Percentiles rank a stretch among this genome's conserved stretches.
Evolutionary conservation across 2,113 vertebrate species (phyloP).

Genomic region (Forbesichthys papilliferus): DNA sequence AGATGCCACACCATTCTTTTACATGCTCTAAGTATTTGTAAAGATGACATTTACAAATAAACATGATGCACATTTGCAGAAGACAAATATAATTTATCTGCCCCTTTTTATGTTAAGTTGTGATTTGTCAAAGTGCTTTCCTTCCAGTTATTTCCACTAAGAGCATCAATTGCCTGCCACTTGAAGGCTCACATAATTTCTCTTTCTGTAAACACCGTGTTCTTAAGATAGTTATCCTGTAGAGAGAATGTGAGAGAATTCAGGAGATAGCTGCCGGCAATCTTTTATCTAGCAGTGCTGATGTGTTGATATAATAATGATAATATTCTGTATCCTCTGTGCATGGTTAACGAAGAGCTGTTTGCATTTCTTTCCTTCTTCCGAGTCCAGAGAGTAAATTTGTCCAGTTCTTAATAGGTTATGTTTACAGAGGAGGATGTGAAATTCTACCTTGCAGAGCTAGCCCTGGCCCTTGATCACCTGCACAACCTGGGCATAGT

Average conservation of each 20-base stretch:
- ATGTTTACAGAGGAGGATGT: conserved; percentile 99
- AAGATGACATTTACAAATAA: conserved; percentile 34
- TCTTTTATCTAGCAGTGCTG: conserved; percentile 44
- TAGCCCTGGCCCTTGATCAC: conserved; percentile 98
- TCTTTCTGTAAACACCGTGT: conserved; percentile 46
- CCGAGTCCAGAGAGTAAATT: conserved; percentile 90
- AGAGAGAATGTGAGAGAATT: conserved; percentile 50
- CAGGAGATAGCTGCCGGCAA: conserved; percentile 47
- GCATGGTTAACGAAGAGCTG: conserved; percentile 46
- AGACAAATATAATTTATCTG: conserved; percentile 34
- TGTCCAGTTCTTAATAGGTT: conserved; percentile 98
- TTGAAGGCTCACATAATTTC: conserved; percentile 34
- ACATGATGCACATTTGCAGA: conserved; percentile 35
- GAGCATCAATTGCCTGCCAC: conserved; percentile 40
- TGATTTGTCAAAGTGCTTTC: conserved; percentile 4
- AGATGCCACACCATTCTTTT: conserved; percentile 19
- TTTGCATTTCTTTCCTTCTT: conserved; percentile 56
- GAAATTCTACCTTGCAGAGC: conserved; percentile 99
- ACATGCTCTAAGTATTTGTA: conserved; percentile 21
- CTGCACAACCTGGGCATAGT: conserved; percentile 98
- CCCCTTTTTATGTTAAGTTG: conserved; percentile 2
- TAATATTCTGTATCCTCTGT: conserved; percentile 49
- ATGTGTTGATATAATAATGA: conserved; percentile 57
- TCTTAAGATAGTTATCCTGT: conserved; percentile 48
- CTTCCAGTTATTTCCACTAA: not conserved